These are phyloP conservation scores for Heliconius aoede DNA, from an alignment of 2,888 invertebrate species.

Conservation along the genomic window DNA sequence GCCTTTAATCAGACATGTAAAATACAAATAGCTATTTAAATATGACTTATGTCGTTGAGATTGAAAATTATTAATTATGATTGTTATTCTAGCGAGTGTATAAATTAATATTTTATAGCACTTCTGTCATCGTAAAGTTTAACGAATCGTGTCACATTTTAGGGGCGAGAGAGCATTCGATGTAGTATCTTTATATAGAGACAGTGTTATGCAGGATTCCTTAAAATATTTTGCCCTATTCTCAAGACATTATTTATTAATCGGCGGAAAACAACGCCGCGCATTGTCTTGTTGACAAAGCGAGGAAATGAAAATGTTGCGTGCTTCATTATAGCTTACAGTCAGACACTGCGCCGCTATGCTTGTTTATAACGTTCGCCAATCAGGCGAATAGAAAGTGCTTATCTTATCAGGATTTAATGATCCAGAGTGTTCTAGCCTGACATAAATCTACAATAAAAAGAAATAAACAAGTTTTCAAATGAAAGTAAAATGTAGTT, in stretches of 20 bases:
- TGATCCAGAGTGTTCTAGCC: conserved; percentile 33
- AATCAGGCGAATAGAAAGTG: conserved; percentile 45
- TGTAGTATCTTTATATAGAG: conserved; percentile 34
- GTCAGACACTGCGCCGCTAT: neutral
- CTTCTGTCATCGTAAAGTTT: conserved; percentile 24
- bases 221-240: neutral
- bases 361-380: conserved; percentile 42
- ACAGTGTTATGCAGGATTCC: no score
- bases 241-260: neutral
- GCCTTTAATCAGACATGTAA: neutral
- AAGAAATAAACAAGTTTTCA: neutral
- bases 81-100: conserved; percentile 4
- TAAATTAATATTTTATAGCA: conserved; percentile 24
- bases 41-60: conserved; percentile 11
- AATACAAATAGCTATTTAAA: neutral
- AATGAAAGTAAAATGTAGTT: conserved; percentile 1
- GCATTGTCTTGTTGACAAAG: neutral
- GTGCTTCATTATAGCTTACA: neutral
- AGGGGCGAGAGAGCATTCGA: neutral
- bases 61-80: conserved; percentile 22
- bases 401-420: conserved; percentile 43
- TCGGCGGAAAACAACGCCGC: neutral
- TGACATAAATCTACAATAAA: conserved; percentile 33
- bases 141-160: conserved; percentile 29
- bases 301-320: neutral